Evolutionary conservation across 2,797 vertebrate species (phyloP), one percentile per base, ranked within the genome.

Genomic region (Hemibagrus guttatus): DNA sequence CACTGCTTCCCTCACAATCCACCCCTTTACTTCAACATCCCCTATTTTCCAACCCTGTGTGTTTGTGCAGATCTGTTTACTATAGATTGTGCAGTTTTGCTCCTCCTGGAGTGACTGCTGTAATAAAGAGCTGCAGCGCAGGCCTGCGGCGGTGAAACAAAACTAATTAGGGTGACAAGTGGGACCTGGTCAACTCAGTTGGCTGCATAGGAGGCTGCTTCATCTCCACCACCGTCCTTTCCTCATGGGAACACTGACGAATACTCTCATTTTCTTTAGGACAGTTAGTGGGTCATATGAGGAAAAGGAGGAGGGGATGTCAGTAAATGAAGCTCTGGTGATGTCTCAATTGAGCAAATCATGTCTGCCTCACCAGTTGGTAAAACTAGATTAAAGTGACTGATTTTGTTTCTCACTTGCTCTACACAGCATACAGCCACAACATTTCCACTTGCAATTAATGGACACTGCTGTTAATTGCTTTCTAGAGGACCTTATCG

Each of bases 151-250:
- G 58, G 90, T 7, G 85, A 94, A 94, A 94, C 92, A 92, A 94
- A 95, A 94, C 93, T 94, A 95, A 95, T 95, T 94, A 94, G 91
- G 90, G 89, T 93, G 93, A 94, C 93, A 91, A 94, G 92, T 93
- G 93, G 93, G 90, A 90, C 91, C 72, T 89, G 90, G 88, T 78
- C 89, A 85, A 91, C 74, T 85, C 81, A 85, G 79, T 83, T 87
- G 88, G 89, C 75, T 74, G 84, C 84, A 82, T 85, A 87, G 90
- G 91, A 85, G 90, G 91, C 91, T 83, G 90, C 89, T 90, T 82
- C 90, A 89, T 93, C 92, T 94, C 92, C 89, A 59, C 87, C 87
- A 86, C 92, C 90, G 91, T 91, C 79, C 84, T 86, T 90, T 92
- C 92, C 93, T 93, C 81, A 72, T 31, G 93, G 93, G 93, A 94